phyloP scores from a whole-genome alignment of 2,113 vertebrate species.

The Erythrocercus mccallii region DNA sequence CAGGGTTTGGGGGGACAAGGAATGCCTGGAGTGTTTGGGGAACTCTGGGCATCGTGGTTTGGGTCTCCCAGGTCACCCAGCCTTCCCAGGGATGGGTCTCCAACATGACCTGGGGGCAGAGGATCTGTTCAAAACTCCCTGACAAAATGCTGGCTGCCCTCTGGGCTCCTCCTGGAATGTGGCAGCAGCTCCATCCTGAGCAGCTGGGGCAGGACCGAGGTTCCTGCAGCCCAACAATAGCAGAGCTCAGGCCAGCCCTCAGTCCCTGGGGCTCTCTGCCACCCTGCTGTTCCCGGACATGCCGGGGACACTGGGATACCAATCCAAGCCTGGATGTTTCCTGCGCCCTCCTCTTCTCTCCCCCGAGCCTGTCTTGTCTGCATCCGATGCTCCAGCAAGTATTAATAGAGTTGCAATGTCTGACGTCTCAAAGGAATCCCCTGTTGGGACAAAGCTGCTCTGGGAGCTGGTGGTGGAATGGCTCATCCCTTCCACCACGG shows the following conservation, averaged over 20 bases:
- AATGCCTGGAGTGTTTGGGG: not conserved
- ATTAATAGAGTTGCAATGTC: slow-evolving; percentile 47
- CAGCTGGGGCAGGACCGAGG: not conserved
- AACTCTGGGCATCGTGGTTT: not conserved
- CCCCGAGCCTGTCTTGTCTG: slow-evolving; percentile 35
- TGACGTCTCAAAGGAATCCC: slow-evolving; percentile 49
- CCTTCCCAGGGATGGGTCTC: not conserved
- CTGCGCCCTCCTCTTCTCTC: not conserved
- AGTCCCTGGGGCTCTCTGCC: not conserved
- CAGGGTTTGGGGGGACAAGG: not conserved
- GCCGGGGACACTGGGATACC: not conserved
- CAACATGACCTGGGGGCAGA: rapidly evolving
- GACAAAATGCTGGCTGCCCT: not conserved
- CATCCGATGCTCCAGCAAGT: slow-evolving; percentile 20
- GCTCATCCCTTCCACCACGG: not conserved
- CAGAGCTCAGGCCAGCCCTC: not conserved
- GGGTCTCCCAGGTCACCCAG: not conserved
- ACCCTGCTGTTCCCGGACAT: not conserved
- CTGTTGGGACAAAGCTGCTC: not conserved
- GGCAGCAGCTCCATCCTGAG: not conserved
- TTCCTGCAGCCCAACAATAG: not conserved
- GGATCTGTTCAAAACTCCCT: not conserved
- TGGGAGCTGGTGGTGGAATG: not conserved
- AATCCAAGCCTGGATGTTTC: not conserved
- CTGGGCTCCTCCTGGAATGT: not conserved